phyloP scores from a whole-genome alignment of 2,797 vertebrate genomes.

The Anniella stebbinsi region DNA sequence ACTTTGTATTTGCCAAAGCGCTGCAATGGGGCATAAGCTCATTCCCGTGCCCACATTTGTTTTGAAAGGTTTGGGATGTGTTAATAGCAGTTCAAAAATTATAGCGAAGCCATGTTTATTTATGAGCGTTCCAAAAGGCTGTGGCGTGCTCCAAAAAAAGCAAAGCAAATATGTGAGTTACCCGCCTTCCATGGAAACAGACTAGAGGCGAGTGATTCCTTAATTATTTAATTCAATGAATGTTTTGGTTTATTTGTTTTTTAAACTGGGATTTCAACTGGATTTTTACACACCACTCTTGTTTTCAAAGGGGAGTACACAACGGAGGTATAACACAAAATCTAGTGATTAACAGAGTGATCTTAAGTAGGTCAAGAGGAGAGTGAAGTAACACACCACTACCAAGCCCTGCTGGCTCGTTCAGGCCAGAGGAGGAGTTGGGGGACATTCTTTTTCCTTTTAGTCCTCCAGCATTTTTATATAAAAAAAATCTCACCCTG shows the following conservation, averaged over 20 bases:
- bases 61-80: background rate
- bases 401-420: no score
- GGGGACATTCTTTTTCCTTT: background rate
- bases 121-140: slow-evolving; percentile 10
- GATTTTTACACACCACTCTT: background rate
- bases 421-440: no score
- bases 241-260: background rate
- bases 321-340: background rate
- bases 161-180: slow-evolving; percentile 41
- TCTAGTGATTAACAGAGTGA: no score
- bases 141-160: background rate
- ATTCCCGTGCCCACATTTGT: background rate
- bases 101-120: background rate
- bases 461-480: background rate
- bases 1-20: rapidly evolving
- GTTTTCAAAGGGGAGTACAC: background rate
- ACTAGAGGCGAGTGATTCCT: background rate
- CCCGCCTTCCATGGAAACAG: background rate
- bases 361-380: background rate
- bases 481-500: no score
- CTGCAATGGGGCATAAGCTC: background rate
- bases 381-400: no score
- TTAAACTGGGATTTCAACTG: background rate
- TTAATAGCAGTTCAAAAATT: background rate
- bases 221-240: background rate